Base-by-base conservation (phyloP, 2,113 vertebrate species). In the Hippocampus abdominalis region DNA sequence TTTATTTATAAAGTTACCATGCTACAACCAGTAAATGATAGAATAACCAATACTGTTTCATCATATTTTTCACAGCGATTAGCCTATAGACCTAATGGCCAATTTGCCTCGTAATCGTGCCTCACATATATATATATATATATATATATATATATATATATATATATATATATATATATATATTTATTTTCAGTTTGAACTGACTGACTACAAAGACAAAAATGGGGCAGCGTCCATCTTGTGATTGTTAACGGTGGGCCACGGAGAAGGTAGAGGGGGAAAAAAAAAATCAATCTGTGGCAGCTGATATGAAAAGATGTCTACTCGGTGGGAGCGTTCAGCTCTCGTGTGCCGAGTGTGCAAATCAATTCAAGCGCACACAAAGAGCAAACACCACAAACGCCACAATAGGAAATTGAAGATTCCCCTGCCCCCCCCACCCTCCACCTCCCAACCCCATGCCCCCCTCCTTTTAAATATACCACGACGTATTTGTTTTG, bases 231-330 rank as follows among this genome's bases (percentile, higher is more conserved):
- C 63, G 42, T 64, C 63, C 63, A 64, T 64, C 23, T 46, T 64
- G 63, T 16, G 87, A 95, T 95, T 95, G 94, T 95, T 95, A 94
- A 93, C 91, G 90, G 88, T 84, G 88, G 89, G 91, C 94, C 92
- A 1, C 92, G 92, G 84, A 87, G 85, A 81, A 72, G 81, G 81
- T 68, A 77, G 80, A 76, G 57, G 76, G 68, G 69, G 36, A 69
- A 69, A 91, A 42, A 94, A 92, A 92, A 94, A 95, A 95, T 95
- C 94, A 93, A 94, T 95, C 94, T 94, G 92, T 95, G 94, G 95
- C 94, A 95, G 94, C 95, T 95, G 93, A 94, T 95, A 95, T 95
- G 94, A 95, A 95, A 94, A 95, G 94, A 93, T 93, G 90, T 93
- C 94, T 94, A 94, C 94, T 91, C 93, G 93, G 92, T 92, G 93